Evolutionary conservation across 1,140 invertebrate species (phyloP).

Genomic region (Calosoma granatense): DNA sequence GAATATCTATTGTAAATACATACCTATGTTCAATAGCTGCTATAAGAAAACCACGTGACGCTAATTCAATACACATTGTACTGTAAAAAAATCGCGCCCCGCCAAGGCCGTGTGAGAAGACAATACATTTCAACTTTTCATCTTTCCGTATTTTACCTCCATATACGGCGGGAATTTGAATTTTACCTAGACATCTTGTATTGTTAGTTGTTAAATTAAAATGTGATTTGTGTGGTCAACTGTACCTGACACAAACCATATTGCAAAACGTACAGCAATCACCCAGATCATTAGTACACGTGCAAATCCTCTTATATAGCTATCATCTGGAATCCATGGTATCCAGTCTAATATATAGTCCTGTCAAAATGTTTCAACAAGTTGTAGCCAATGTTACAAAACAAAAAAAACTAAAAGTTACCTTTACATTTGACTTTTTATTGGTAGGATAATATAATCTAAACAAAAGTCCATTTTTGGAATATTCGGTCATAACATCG

Average conservation of each 20-base stretch:
- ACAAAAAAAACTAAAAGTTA: no score
- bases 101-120: slow-evolving; percentile 59
- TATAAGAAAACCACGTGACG: slow-evolving; percentile 56
- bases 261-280: slow-evolving; percentile 36
- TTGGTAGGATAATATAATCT: slow-evolving; percentile 38
- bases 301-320: slow-evolving; percentile 45
- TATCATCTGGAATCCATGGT: slow-evolving; percentile 45
- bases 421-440: slow-evolving; percentile 21
- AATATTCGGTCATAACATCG: slow-evolving; percentile 37
- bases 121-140: slow-evolving; percentile 44
- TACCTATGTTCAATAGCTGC: slow-evolving; percentile 54
- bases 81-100: slow-evolving; percentile 51
- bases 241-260: slow-evolving; percentile 29
- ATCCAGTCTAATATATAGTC: slow-evolving; percentile 35
- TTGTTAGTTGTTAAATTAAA: no score
- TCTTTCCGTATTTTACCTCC: slow-evolving; percentile 32
- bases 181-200: slow-evolving; percentile 28
- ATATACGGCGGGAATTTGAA: slow-evolving; percentile 45
- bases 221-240: not conserved
- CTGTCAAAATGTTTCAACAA: not conserved
- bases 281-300: slow-evolving; percentile 38
- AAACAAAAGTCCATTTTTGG: slow-evolving; percentile 32
- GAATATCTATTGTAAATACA: slow-evolving; percentile 9
- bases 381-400: no score
- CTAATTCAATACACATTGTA: slow-evolving; percentile 47